A percentile compares a stretch with the other conserved stretches of the same genome.
Conservation (phyloP, 2,113 vertebrate species). For the Mobula birostris region DNA sequence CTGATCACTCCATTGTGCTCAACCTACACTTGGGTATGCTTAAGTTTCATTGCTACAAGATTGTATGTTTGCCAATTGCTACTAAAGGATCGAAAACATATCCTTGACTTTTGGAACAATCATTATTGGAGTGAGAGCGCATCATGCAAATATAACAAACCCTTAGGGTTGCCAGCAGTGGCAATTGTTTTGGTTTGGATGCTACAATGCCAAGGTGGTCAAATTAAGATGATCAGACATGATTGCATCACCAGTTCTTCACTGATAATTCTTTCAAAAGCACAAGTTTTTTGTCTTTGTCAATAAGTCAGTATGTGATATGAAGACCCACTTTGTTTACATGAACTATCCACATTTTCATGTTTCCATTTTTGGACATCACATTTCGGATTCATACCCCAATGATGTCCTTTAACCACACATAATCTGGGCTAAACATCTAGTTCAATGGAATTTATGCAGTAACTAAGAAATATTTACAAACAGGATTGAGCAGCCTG, state of each 20-base stretch:
- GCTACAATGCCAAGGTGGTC: no score
- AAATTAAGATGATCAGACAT: background rate
- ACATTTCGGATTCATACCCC: background rate
- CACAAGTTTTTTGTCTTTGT: background rate
- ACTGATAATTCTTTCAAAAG: background rate
- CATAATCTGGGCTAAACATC: background rate
- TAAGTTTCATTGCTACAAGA: no score
- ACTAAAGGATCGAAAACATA: no score
- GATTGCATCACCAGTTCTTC: background rate
- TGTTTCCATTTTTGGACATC: background rate
- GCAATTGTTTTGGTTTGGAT: no score
- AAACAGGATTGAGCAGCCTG: background rate
- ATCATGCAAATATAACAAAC: no score
- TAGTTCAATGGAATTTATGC: background rate
- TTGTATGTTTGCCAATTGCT: no score
- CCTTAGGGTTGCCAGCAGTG: no score
- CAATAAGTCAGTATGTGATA: background rate
- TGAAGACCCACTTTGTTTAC: background rate
- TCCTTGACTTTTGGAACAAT: no score
- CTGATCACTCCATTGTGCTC: no score
- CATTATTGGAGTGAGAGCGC: no score
- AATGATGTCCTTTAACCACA: background rate
- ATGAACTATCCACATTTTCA: no score
- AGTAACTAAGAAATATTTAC: background rate
- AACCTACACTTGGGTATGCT: no score